phyloP scores from a whole-genome alignment of 2,113 vertebrate genomes.

The Chauna torquata region DNA sequence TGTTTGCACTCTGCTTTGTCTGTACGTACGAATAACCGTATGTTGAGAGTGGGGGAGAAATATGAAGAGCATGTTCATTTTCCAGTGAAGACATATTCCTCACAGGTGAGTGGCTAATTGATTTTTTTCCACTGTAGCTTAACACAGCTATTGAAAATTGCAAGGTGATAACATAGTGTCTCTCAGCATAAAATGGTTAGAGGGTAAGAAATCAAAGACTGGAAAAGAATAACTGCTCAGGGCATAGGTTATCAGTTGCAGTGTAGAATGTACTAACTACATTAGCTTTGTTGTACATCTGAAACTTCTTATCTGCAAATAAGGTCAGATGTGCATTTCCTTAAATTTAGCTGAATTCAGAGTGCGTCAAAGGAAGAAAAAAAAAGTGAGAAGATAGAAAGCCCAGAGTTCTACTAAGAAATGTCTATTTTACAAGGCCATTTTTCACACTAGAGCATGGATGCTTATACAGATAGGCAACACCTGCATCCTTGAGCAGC shows the following conservation, averaged over 20 bases:
- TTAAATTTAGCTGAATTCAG: neutral
- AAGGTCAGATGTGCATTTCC: neutral
- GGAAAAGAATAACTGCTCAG: neutral
- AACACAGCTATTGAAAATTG: neutral
- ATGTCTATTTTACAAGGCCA: neutral
- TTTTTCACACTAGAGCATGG: neutral
- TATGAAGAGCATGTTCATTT: neutral
- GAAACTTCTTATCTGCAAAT: neutral
- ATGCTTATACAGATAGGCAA: neutral
- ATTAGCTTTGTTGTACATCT: neutral
- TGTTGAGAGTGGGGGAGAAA: neutral
- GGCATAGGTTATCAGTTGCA: neutral
- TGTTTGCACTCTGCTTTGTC: neutral
- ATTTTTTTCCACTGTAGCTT: neutral
- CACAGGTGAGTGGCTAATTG: neutral
- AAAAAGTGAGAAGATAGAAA: neutral
- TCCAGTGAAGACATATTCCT: neutral
- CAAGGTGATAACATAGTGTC: neutral
- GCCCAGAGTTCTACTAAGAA: neutral
- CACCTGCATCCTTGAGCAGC: neutral
- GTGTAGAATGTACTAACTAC: neutral
- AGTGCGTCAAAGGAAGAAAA: neutral
- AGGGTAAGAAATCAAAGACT: neutral
- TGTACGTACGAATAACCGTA: neutral
- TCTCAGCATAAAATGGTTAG: neutral